phyloP scores from a whole-genome alignment of 2,888 invertebrate species.

The Augiades crinisus region DNA sequence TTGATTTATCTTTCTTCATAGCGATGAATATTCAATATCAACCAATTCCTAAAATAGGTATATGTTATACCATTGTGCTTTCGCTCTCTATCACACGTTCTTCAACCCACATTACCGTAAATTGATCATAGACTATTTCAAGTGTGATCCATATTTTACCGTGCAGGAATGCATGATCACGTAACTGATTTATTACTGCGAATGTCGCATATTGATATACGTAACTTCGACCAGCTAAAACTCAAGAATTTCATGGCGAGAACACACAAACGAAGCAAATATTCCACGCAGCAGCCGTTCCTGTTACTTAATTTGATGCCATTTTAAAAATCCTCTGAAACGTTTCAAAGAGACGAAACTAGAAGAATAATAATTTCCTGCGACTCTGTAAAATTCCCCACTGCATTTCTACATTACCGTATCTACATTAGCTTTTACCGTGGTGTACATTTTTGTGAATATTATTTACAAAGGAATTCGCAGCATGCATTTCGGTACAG shows the following conservation, averaged over 20 bases:
- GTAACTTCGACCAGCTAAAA: too few species aligned
- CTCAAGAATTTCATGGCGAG: too few species aligned
- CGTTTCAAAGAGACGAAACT: slow-evolving; percentile 22
- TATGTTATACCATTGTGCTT: too few species aligned
- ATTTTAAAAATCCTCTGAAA: slow-evolving; percentile 15
- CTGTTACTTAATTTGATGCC: slow-evolving; percentile 16
- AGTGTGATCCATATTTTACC: slow-evolving; percentile 25
- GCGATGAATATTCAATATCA: too few species aligned
- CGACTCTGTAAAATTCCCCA: slow-evolving; percentile 22
- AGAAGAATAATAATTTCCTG: slow-evolving; percentile 22
- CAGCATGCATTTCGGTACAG: neutral
- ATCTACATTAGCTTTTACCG: slow-evolving; percentile 17
- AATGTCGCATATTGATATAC: slow-evolving; percentile 24
- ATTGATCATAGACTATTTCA: neutral
- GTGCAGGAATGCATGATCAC: too few species aligned
- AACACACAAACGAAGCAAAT: neutral
- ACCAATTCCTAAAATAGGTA: too few species aligned
- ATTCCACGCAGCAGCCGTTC: neutral
- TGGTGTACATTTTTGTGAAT: slow-evolving; percentile 10
- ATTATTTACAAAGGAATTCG: slow-evolving; percentile 2
- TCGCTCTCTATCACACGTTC: too few species aligned
- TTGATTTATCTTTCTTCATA: too few species aligned
- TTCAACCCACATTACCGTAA: too few species aligned
- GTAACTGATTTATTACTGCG: slow-evolving; percentile 24
- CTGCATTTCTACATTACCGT: neutral